Evolutionary conservation across 2,888 invertebrate species (phyloP), one percentile per base, ranked within the genome.

Genomic region (Allacma fusca): DNA sequence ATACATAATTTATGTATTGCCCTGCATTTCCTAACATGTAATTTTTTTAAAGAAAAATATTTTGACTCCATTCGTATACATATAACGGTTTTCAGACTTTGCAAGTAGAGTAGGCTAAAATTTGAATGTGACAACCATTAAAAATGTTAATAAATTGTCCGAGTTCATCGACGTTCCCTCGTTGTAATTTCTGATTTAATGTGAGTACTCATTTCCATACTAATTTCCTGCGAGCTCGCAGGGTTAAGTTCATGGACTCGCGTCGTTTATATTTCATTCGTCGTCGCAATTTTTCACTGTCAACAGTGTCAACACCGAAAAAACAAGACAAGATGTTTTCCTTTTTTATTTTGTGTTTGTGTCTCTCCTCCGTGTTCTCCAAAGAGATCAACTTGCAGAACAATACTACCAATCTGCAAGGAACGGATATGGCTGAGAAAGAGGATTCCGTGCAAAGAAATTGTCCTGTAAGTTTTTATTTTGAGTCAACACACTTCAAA

Each of bases 91-190:
- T 68, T 26, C 34, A 29, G 19, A 23, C 26, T 24, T 28, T n/a
- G 65, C 65, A 65, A 73, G 73, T 73, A 73, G 64, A 73, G 73
- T 73, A 73, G 73, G 73, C 62, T 73, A 73, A 73, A 73, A 73
- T 73, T 73, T 73, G 43, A 73, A 73, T 73, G 73, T 64, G 16
- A 62, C 64, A 73, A 28, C 23, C 29, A 40, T 73, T 73, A 73
- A 73, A 67, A 73, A 73, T 73, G 73, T 73, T 64, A 73, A 73
- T 73, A 40, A 40, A 62, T 29, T 21, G n/a, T 28, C 23, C 21
- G 50, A 64, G 73, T 73, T 73, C 64, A 73, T 19, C 40, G 73
- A 64, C 62, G 29, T 62, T 40, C 57, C 13, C 62, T 73, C 73
- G 29, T 40, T 29, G 59, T 59, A 59, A 69, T 34, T 21, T 73